Evolutionary conservation across 2,888 invertebrate genomes (phyloP), one percentile per base, ranked within the genome.

Genomic region (Cistogaster globosa): DNA sequence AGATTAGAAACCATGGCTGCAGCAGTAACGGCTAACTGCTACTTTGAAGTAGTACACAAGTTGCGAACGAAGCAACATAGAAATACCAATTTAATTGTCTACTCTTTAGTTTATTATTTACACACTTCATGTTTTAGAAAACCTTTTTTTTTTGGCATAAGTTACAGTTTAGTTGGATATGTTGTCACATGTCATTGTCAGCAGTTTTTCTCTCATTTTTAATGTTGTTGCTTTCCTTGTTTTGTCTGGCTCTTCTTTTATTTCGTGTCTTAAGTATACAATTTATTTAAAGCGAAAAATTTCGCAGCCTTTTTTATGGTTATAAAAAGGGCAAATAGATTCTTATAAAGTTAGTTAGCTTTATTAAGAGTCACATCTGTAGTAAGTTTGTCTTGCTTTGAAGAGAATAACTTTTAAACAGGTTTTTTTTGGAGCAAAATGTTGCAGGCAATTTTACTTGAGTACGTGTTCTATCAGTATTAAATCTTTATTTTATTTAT

Each of bases 131-230:
- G 12, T 6, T n/a, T 48, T 48, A 48, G 7, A 14, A 14, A 32
- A 32, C 51, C n/a, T n/a, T n/a, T n/a, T 6, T 18, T 42, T 26
- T 6, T 16, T 38, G n/a, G 11, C 48, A 58, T 5, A 57, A n/a
- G 22, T 4, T 58, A 5, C 18, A 48, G 0, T n/a, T 38, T 57
- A 68, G 68, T 77, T 68, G 77, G 58, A 68, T 60, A 60, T 38
- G 68, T 68, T 77, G 51, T 76, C 76, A 20, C 67, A n/a, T 76
- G 76, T 77, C 77, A 77, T 68, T 68, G 68, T 77, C 58, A 77
- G 60, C 67, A 53, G 8, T 67, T 77, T 68, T 77, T 42, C 8
- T n/a, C 3, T 3, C 16, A n/a, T 48, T 16, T 48, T 16, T 48
- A 16, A 42, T 48, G 45, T 6, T 48, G 42, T 42, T 42, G 12